These are phyloP conservation scores for Watsonalla cultraria DNA, from an alignment of 2,888 invertebrate species.

Conservation along the genomic window DNA sequence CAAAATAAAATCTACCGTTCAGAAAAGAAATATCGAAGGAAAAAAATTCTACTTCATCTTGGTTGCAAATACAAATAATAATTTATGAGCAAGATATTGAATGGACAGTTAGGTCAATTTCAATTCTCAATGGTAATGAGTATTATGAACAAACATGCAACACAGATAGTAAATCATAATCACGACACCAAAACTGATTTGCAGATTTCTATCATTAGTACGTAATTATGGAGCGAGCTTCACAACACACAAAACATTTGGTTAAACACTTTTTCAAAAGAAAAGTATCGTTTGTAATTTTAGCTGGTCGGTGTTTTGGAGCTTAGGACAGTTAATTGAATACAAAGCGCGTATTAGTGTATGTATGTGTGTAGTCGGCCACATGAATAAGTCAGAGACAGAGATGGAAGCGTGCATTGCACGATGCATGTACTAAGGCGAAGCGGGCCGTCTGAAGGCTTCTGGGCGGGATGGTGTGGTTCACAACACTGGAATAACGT, in stretches of 20 bases:
- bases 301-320: background rate
- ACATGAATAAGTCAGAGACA: slow-evolving; percentile 27
- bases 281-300: background rate
- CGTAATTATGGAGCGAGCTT: background rate
- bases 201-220: slow-evolving; percentile 4
- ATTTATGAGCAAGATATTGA: background rate
- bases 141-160: slow-evolving; percentile 45
- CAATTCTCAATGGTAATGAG: slow-evolving; percentile 13
- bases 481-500: slow-evolving; percentile 57
- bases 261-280: no score
- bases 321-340: slow-evolving; percentile 9
- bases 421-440: slow-evolving; percentile 64
- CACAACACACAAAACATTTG: background rate
- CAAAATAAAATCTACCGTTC: no score
- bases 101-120: background rate
- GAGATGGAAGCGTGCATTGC: slow-evolving; percentile 68
- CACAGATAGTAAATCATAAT: slow-evolving; percentile 32
- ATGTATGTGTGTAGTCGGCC: slow-evolving; percentile 21
- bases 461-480: slow-evolving; percentile 46
- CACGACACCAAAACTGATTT: slow-evolving; percentile 16
- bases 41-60: no score
- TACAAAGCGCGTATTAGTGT: slow-evolving; percentile 20
- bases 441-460: slow-evolving; percentile 68
- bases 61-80: background rate
- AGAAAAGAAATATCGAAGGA: no score